Evolutionary conservation across 2,888 invertebrate genomes (phyloP), one percentile per base, ranked within the genome.

Genomic region (Argynnis bischoffii): DNA sequence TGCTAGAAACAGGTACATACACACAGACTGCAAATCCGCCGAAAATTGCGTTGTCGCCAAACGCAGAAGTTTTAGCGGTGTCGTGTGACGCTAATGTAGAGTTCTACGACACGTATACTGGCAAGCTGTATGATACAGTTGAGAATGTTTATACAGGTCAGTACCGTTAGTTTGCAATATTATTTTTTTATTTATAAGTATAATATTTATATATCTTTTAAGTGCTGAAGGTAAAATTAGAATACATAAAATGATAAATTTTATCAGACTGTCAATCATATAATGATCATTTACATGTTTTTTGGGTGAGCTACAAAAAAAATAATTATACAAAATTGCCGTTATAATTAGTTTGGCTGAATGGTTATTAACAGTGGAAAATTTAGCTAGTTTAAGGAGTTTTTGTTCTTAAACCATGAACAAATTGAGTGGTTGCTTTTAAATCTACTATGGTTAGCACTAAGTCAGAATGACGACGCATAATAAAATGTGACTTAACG

Each of bases 1-100:
- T 96, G 67, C 85, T 96, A 54, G 92, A 93, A 74, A 95, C 95
- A 1, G 96, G 96, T 14, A 88, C 86, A 35, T 95, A 95, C 78
- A 93, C 94, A 26, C 94, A 94, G 83, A 90, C 93, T 0, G 91
- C 90, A 0, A 87, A 88, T 63, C 84, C 93, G 14, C 93, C 95
- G 11, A 89, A 90, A 72, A 94, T 97, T 66, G 96, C 96, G 0
- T 88, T 98, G 55, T 96, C 97, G 15, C 96, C 97, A 21, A 95
- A 97, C 84, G 96, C 95, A 0, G 95, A 96, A 79, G 96, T 97
- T 18, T 88, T 97, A 14, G 96, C 94, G 0, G 94, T 97, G 14
- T 95, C 95, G 31, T 93, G 94, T 68, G 94, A 94, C 64, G 90
- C 93, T 50, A 92, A 92, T 16, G 82, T 98, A 5, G 94, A 94